phyloP scores from a whole-genome alignment of 1,140 invertebrate species.

The Muscidifurax raptorellus region DNA sequence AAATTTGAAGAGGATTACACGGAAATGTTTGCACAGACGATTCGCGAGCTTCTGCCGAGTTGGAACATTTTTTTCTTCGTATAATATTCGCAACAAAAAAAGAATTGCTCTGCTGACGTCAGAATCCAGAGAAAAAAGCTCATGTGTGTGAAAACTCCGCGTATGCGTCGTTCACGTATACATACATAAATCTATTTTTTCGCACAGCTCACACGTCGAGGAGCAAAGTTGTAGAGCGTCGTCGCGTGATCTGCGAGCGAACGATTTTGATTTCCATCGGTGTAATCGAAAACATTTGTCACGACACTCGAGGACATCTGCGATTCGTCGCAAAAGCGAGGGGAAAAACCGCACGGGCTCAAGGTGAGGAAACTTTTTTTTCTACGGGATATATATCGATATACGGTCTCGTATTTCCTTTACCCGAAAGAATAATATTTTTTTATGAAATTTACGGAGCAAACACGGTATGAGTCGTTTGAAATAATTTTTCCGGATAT shows the following conservation, averaged over 20 bases:
- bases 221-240: too few relatives aligned
- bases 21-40: not conserved
- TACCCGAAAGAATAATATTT: not conserved
- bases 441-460: too few relatives aligned
- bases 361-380: not conserved
- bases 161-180: too few relatives aligned
- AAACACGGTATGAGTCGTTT: not conserved
- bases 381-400: not conserved
- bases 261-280: not conserved
- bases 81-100: not conserved
- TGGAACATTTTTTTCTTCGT: not conserved
- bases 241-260: not conserved
- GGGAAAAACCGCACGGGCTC: not conserved
- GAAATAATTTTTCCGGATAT: not conserved
- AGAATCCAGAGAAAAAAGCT: not conserved
- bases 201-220: not conserved
- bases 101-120: not conserved
- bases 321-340: not conserved
- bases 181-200: too few relatives aligned
- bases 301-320: not conserved
- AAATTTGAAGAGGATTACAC: not conserved
- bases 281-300: not conserved
- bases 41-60: not conserved
- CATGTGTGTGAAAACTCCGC: too few relatives aligned
- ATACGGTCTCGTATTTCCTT: too few relatives aligned